These are phyloP conservation scores for Habrosyne pyritoides DNA, from an alignment of 2,888 invertebrate genomes.

Conservation along the genomic window DNA sequence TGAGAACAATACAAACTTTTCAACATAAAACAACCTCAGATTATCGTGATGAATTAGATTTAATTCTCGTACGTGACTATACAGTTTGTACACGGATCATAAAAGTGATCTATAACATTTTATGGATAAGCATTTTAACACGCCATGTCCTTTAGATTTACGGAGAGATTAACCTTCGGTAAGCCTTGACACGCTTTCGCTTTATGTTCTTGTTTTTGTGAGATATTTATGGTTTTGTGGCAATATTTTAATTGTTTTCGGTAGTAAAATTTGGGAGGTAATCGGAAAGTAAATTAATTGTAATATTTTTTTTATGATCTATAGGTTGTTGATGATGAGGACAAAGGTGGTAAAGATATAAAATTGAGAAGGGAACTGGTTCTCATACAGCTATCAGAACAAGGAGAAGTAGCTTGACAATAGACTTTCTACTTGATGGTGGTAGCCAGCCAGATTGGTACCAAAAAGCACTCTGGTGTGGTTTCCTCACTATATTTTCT, in stretches of 20 bases:
- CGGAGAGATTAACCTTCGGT: slow-evolving; percentile 1
- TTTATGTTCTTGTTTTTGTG: background rate
- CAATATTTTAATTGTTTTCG: background rate
- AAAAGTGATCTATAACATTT: slow-evolving; percentile 22
- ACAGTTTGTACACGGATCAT: slow-evolving; percentile 7
- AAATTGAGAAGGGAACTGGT: too few relatives aligned
- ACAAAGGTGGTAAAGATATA: too few relatives aligned
- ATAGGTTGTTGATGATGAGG: too few relatives aligned
- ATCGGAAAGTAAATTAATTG: background rate
- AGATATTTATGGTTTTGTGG: background rate
- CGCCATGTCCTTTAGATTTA: slow-evolving; percentile 22
- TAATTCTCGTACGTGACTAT: slow-evolving; percentile 4
- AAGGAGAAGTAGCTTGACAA: too few relatives aligned
- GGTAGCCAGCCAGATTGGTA: too few relatives aligned
- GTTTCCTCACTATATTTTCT: too few relatives aligned
- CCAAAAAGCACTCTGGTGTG: too few relatives aligned
- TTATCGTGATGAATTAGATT: background rate
- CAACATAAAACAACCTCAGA: background rate
- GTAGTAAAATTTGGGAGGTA: background rate
- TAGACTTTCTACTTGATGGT: too few relatives aligned
- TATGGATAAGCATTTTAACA: slow-evolving; percentile 19
- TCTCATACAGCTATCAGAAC: too few relatives aligned
- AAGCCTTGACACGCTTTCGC: slow-evolving; percentile 7
- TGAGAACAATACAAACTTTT: slow-evolving; percentile 3
- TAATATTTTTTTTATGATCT: too few relatives aligned